These are phyloP conservation scores for Mormyrus iriodes DNA, from an alignment of 2,113 vertebrate species.

Conservation along the genomic window DNA sequence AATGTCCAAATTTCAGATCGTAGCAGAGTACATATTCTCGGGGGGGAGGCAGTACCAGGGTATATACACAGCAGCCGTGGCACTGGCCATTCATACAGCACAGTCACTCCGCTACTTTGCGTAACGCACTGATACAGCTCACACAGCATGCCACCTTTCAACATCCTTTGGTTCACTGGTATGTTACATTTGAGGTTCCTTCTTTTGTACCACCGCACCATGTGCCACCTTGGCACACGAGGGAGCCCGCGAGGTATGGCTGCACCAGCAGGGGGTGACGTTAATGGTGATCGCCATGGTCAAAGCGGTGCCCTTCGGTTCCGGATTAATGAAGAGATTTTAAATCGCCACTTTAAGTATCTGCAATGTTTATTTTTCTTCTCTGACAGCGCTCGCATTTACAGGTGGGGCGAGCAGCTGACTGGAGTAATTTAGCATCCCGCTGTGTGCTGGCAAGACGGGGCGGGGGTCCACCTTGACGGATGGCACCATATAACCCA, in stretches of 20 bases:
- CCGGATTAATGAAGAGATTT: conserved; percentile 19
- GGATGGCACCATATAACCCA: conserved; percentile 18
- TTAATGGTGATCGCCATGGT: background rate
- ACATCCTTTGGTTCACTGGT: background rate
- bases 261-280: conserved; percentile 7
- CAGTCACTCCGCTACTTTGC: background rate
- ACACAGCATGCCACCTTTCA: background rate
- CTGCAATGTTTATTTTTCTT: conserved; percentile 19
- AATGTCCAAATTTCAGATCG: too few relatives aligned
- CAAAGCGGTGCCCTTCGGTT: background rate
- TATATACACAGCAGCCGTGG: background rate
- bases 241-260: background rate
- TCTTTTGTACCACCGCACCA: background rate
- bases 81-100: background rate
- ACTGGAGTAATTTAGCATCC: conserved; percentile 14
- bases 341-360: conserved; percentile 14
- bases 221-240: background rate
- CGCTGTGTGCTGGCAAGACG: background rate
- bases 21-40: background rate
- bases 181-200: background rate
- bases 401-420: background rate
- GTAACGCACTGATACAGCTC: background rate
- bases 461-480: background rate
- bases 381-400: background rate
- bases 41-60: background rate